Conservation (phyloP, 2,888 invertebrate species). For the Parasteatoda lunata region DNA sequence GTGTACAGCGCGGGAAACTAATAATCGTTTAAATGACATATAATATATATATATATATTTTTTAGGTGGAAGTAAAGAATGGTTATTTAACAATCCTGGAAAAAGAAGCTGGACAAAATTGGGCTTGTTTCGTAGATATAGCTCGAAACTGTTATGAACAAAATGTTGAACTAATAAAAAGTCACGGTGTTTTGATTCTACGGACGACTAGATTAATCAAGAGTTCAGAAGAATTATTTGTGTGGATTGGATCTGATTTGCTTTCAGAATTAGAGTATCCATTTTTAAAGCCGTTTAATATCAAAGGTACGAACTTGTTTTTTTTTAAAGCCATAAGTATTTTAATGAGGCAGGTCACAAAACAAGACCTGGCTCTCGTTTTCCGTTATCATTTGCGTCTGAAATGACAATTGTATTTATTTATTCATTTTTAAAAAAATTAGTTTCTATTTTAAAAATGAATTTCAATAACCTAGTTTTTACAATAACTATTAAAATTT, state of each 20-base stretch:
- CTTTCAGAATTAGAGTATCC: slow-evolving; percentile 84
- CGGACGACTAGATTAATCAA: slow-evolving; percentile 72
- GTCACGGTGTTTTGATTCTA: slow-evolving; percentile 49
- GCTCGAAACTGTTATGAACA: slow-evolving; percentile 64
- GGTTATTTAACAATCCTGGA: slow-evolving; percentile 32
- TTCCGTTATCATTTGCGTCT: too few species aligned
- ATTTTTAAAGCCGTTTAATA: slow-evolving; percentile 85
- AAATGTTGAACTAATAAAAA: slow-evolving; percentile 55
- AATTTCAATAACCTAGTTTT: too few species aligned
- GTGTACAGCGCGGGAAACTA: too few species aligned
- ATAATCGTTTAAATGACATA: too few species aligned
- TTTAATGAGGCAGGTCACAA: too few species aligned
- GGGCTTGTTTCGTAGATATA: slow-evolving; percentile 49
- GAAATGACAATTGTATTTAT: too few species aligned
- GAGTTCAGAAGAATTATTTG: slow-evolving; percentile 81
- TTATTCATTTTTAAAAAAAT: too few species aligned
- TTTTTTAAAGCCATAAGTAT: not conserved
- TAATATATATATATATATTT: not conserved
- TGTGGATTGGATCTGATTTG: slow-evolving; percentile 89
- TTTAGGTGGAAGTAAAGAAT: slow-evolving; percentile 36
- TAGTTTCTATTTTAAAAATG: too few species aligned
- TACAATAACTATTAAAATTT: too few species aligned
- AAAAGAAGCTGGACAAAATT: slow-evolving; percentile 20
- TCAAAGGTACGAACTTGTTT: slow-evolving; percentile 80
- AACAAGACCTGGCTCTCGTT: too few species aligned